A percentile compares a stretch with the other conserved stretches of the same genome.
Conservation (phyloP, 1,140 invertebrate genomes). For the Euura lappo region DNA sequence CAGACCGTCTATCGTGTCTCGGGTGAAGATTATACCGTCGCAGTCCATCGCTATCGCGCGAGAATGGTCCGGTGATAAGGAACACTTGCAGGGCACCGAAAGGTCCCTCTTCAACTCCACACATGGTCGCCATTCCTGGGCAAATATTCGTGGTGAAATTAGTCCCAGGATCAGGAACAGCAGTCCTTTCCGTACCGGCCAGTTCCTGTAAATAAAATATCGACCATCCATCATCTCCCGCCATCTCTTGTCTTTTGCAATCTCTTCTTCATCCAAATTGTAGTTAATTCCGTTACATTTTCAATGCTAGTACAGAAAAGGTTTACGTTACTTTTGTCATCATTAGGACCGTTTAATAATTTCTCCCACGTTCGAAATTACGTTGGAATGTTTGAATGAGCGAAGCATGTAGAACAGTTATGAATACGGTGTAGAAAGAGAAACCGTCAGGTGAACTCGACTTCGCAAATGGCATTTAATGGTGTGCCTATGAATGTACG, state of each 20-base stretch:
- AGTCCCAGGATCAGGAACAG: neutral
- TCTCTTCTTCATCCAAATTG: too few species aligned
- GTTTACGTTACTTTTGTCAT: too few species aligned
- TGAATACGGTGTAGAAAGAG: neutral
- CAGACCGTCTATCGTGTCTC: conserved; percentile 75
- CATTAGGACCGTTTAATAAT: too few species aligned
- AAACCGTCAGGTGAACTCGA: neutral
- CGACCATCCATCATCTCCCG: too few species aligned
- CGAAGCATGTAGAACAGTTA: too few species aligned
- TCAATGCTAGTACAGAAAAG: too few species aligned
- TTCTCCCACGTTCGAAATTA: too few species aligned
- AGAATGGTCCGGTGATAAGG: conserved; percentile 33
- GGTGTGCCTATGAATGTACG: neutral
- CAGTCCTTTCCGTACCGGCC: neutral
- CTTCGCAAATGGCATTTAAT: neutral
- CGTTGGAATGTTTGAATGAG: too few species aligned
- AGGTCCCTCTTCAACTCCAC: conserved; percentile 69
- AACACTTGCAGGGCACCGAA: conserved; percentile 68
- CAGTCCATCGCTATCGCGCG: conserved; percentile 74
- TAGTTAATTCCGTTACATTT: too few species aligned
- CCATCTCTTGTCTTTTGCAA: too few species aligned
- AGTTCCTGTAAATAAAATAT: neutral
- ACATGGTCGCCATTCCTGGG: conserved; percentile 64
- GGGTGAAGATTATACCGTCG: conserved; percentile 80
- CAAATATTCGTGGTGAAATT: neutral